Base-by-base conservation (phyloP, 2,797 vertebrate genomes). In the Netta rufina region DNA sequence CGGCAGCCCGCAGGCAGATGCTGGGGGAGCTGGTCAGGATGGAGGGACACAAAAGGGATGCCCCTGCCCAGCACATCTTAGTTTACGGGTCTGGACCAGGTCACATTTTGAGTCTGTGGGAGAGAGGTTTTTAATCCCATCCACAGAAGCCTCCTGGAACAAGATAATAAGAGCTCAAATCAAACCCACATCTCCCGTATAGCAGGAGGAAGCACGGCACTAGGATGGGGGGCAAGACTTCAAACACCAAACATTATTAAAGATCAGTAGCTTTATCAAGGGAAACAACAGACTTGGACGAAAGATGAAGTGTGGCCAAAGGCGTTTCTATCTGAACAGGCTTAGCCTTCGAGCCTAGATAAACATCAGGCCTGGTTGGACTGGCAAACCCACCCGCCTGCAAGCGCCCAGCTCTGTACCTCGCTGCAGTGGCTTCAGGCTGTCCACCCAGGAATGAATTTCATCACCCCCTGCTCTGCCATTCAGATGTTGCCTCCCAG, bases 111-210 rank as follows among this genome's bases (percentile, higher is more conserved):
- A 72, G 49, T 84, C 90, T 87, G 66, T 51, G 76, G 65, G 8
- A 89, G 24, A 21, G 18, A 76, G 27, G n/a, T 49, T 54, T 82
- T 87, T 93, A 61, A 75, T 80, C 91, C 76, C 56, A 81, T 72
- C 74, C 66, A 66, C 56, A 84, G 45, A 93, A 85, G 49, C 57
- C 36, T 91, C 79, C 89, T 87, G 94, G 75, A 93, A 77, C 80
- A 71, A 92, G 79, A 90, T 89, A 72, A 87, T 69, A 96, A 87
- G 33, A 85, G 39, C 57, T 80, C 87, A 87, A 95, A 97, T 93
- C 86, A 92, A 97, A 89, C 79, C 78, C 85, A 92, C 77, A 75
- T 81, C 82, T 94, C 82, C 64, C 36, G 19, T 87, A 47, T 84
- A 80, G 84, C 24, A 67, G 28, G 88, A 84, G 53, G 84, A 83